These are phyloP conservation scores for Cheilosia scutellata DNA, from an alignment of 2,888 invertebrate genomes.

Conservation along the genomic window DNA sequence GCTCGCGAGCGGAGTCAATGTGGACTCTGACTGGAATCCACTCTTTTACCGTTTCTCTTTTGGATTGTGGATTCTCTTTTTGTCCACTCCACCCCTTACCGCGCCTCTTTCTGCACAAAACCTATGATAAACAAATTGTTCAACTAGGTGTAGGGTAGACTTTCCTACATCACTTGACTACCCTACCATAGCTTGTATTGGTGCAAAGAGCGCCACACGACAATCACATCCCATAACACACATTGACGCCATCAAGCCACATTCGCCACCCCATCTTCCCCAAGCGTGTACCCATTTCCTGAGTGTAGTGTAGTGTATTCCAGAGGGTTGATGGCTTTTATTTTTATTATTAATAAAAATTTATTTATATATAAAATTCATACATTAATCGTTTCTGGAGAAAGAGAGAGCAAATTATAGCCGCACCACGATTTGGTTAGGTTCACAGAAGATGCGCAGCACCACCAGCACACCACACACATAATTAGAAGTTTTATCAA, in stretches of 20 bases:
- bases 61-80: neutral
- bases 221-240: constrained; percentile 2
- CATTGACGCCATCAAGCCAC: neutral
- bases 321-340: constrained; percentile 66
- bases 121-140: constrained; percentile 2
- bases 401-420: constrained; percentile 13
- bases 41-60: no score
- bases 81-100: neutral
- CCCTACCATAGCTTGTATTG: neutral
- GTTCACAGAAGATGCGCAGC: constrained; percentile 46
- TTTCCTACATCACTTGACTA: neutral
- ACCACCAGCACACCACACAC: constrained; percentile 6
- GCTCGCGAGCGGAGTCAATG: no score
- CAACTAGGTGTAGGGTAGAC: neutral
- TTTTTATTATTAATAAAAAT: constrained; percentile 70
- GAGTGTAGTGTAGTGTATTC: neutral
- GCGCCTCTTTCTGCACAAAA: neutral
- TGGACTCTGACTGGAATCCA: no score
- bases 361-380: constrained; percentile 55
- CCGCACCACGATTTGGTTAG: neutral
- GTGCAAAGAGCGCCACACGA: constrained; percentile 7
- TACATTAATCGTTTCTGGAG: constrained; percentile 52
- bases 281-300: constrained; percentile 1
- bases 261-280: constrained; percentile 2
- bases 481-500: constrained; percentile 71